phyloP scores from a whole-genome alignment of 2,113 vertebrate genomes.

The Micromys minutus region DNA sequence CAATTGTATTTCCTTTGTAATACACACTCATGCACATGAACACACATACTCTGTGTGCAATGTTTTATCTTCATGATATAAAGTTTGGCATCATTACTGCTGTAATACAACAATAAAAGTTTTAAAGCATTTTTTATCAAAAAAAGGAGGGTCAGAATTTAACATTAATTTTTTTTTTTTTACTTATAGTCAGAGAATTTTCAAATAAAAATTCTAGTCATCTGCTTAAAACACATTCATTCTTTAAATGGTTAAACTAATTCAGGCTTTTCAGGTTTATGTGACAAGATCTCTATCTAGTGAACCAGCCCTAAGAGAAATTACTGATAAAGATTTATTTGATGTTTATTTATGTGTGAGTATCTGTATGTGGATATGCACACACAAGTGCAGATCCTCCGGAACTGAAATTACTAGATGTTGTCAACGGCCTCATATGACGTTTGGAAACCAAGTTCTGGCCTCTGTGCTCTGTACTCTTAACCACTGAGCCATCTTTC shows the following conservation, averaged over 20 bases:
- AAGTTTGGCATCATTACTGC: background rate
- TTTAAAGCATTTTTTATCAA: background rate
- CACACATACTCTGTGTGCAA: background rate
- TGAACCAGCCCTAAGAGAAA: background rate
- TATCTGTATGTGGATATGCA: background rate
- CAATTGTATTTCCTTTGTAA: slow-evolving; percentile 31
- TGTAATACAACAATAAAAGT: background rate
- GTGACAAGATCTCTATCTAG: background rate
- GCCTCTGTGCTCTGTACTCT: background rate
- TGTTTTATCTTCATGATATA: background rate
- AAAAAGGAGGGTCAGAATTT: slow-evolving; percentile 39
- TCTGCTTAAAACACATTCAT: background rate
- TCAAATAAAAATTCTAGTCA: background rate
- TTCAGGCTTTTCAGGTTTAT: background rate
- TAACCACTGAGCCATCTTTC: background rate
- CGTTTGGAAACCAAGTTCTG: background rate
- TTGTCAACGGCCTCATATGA: background rate
- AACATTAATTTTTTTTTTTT: slow-evolving; percentile 17
- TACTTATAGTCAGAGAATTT: background rate
- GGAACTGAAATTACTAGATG: background rate
- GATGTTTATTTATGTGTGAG: background rate
- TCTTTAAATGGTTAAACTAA: background rate
- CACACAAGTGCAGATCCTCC: background rate
- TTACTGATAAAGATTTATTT: background rate
- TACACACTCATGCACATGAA: background rate